These are phyloP conservation scores for Ypsolopha sequella DNA, from an alignment of 2,888 invertebrate genomes.

Conservation along the genomic window DNA sequence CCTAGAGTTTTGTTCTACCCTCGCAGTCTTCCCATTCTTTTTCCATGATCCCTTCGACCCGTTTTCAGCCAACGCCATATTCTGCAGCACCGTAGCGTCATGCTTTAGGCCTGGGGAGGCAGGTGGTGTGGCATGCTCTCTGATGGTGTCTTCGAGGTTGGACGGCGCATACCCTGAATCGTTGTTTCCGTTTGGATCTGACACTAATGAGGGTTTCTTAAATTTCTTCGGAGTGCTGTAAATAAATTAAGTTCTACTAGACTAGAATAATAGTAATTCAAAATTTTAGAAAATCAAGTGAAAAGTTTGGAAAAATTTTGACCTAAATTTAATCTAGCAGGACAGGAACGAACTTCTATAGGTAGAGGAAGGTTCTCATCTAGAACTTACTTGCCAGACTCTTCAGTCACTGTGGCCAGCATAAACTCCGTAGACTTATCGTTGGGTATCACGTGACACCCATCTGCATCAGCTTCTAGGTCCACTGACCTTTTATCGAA, in stretches of 20 bases:
- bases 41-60: constrained; percentile 25
- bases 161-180: constrained; percentile 86
- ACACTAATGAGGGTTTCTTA: constrained; percentile 55
- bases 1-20: constrained; percentile 45
- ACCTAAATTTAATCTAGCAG: too few species aligned
- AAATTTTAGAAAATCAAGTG: too few species aligned
- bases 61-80: constrained; percentile 40
- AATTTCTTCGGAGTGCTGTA: constrained; percentile 37
- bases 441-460: constrained; percentile 89
- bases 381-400: constrained; percentile 79
- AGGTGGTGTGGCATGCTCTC: constrained; percentile 69
- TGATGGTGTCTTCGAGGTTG: constrained; percentile 64
- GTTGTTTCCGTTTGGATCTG: constrained; percentile 86
- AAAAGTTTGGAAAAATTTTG: too few species aligned
- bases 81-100: constrained; percentile 48
- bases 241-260: constrained; percentile 3
- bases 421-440: constrained; percentile 93
- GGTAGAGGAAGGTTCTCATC: too few species aligned
- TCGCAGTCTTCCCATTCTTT: constrained; percentile 51
- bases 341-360: too few species aligned
- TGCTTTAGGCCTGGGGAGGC: constrained; percentile 58
- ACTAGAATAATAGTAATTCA: too few species aligned
- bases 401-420: constrained; percentile 89
- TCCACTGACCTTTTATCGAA: constrained; percentile 71
- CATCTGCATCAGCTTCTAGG: constrained; percentile 70